Percentiles rank a stretch among this genome's conserved stretches.
These are phyloP conservation scores for Zophobas atratus DNA, from an alignment of 1,140 invertebrate genomes.

Conservation along the genomic window DNA sequence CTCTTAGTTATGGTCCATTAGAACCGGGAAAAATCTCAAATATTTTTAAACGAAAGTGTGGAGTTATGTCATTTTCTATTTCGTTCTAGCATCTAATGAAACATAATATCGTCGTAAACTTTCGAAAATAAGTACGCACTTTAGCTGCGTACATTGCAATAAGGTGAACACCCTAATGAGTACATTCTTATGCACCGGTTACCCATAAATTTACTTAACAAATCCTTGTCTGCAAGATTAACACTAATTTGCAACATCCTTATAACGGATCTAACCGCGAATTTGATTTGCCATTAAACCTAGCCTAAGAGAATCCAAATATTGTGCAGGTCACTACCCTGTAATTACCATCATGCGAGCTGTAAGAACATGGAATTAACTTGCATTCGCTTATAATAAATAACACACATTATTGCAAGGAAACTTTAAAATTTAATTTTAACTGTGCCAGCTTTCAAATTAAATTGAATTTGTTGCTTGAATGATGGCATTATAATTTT, in stretches of 20 bases:
- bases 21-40: neutral
- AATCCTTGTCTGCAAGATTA: constrained; percentile 11
- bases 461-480: constrained; percentile 14
- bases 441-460: neutral
- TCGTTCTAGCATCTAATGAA: no score
- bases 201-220: neutral
- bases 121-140: no score
- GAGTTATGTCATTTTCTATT: neutral
- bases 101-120: no score
- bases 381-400: constrained; percentile 18
- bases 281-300: constrained; percentile 36
- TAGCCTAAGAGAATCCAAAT: constrained; percentile 27
- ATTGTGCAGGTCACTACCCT: constrained; percentile 28
- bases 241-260: constrained; percentile 25
- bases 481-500: constrained; percentile 19
- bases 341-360: constrained; percentile 7
- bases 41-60: neutral
- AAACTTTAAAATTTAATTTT: neutral
- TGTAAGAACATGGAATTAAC: constrained; percentile 10
- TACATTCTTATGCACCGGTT: neutral
- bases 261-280: constrained; percentile 15
- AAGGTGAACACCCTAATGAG: constrained; percentile 23
- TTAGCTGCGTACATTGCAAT: neutral
- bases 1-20: neutral
- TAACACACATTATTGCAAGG: neutral